Conservation (phyloP, 2,888 invertebrate species). For the Elaeidobius kamerunicus region DNA sequence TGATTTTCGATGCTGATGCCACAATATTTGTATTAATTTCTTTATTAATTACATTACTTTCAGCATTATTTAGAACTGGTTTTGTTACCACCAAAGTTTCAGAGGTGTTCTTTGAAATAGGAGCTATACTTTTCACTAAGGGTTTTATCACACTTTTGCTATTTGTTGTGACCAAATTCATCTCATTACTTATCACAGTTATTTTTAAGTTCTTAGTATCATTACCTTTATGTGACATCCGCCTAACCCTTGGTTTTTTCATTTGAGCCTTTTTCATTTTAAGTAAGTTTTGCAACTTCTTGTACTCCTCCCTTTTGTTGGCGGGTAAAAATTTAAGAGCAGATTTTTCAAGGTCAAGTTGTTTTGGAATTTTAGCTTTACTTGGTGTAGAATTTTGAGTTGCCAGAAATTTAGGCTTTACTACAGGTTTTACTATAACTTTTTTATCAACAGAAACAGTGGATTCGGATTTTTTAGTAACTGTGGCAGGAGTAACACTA, state of each 20-base stretch:
- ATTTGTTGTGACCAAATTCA: slow-evolving; percentile 6
- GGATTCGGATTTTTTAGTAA: slow-evolving; percentile 1
- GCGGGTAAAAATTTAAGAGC: slow-evolving; percentile 46
- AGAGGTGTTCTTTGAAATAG: not conserved
- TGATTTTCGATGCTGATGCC: no score
- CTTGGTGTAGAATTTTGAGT: not conserved
- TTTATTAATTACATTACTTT: not conserved
- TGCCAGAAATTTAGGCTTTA: not conserved
- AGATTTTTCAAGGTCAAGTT: slow-evolving; percentile 37
- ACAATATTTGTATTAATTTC: no score
- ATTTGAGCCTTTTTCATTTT: slow-evolving; percentile 41
- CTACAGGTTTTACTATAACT: not conserved
- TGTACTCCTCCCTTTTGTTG: slow-evolving; percentile 48
- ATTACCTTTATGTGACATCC: slow-evolving; percentile 21
- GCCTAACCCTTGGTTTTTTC: slow-evolving; percentile 27
- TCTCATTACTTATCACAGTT: slow-evolving; percentile 22
- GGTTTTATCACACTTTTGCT: not conserved
- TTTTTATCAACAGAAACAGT: not conserved
- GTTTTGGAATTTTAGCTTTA: slow-evolving; percentile 6
- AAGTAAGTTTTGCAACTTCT: slow-evolving; percentile 43
- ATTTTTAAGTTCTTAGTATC: slow-evolving; percentile 13
- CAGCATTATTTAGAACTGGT: not conserved
- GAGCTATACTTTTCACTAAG: not conserved
- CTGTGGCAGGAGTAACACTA: not conserved
- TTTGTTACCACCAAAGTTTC: not conserved